These are phyloP conservation scores for Molothrus aeneus DNA, from an alignment of 2,797 vertebrate genomes.

Conservation along the genomic window DNA sequence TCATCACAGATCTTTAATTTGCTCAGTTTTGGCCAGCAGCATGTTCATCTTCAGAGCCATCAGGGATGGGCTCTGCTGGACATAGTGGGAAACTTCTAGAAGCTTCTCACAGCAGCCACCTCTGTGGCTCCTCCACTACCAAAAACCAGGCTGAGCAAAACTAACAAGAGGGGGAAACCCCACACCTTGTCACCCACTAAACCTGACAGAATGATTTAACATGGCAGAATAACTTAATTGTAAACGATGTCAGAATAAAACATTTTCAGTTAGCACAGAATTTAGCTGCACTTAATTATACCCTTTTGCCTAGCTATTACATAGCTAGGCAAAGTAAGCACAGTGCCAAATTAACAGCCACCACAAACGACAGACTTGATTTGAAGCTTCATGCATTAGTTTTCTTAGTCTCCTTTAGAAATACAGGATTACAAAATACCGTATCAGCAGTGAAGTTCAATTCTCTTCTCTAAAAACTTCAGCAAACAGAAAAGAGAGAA, in stretches of 20 bases:
- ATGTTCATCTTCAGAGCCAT: background rate
- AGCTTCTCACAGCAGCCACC: background rate
- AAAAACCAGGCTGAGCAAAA: background rate
- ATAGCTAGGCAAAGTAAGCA: background rate
- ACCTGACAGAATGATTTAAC: background rate
- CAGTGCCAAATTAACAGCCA: background rate
- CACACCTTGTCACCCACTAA: background rate
- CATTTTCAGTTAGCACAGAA: background rate
- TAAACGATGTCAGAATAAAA: background rate
- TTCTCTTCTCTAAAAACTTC: background rate
- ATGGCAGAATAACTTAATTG: background rate
- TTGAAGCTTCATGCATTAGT: background rate
- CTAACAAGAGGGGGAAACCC: background rate
- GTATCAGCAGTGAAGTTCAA: background rate
- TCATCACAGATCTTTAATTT: background rate
- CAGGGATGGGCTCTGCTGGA: background rate
- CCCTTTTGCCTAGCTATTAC: no score
- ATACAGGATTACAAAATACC: background rate
- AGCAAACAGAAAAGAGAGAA: background rate
- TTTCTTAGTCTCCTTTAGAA: background rate
- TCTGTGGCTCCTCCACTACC: accelerated
- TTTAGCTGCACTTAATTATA: background rate
- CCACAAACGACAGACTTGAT: background rate
- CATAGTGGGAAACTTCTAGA: background rate
- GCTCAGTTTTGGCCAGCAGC: background rate